Percentiles rank a stretch among this genome's conserved stretches.
Conservation (phyloP, 2,797 vertebrate species). For the Gila robusta region DNA sequence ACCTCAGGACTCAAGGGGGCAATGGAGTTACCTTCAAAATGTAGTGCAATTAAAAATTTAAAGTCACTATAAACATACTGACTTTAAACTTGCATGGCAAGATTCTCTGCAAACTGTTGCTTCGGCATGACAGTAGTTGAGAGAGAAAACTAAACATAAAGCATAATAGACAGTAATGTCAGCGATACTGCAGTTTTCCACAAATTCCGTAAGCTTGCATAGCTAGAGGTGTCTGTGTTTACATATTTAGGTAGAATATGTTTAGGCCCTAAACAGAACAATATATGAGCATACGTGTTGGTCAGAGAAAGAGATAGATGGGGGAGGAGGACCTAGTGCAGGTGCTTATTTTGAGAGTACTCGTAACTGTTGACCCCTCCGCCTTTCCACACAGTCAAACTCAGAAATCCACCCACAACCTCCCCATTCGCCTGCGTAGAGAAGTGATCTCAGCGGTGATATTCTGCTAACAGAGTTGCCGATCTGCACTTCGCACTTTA, state of each 20-base stretch:
- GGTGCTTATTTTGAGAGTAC: conserved; percentile 55
- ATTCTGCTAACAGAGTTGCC: conserved; percentile 46
- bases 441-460: conserved; percentile 45
- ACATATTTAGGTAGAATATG: not conserved
- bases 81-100: not conserved
- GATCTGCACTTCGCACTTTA: conserved; percentile 38
- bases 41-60: not conserved
- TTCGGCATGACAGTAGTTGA: not conserved
- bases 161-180: not conserved
- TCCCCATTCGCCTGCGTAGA: conserved; percentile 35
- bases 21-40: not conserved
- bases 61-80: not conserved
- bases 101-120: not conserved
- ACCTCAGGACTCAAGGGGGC: not conserved
- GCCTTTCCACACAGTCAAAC: conserved; percentile 49
- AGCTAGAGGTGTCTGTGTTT: not conserved
- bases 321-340: conserved; percentile 38
- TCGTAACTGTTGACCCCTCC: conserved; percentile 50
- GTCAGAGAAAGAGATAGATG: not conserved
- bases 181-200: not conserved
- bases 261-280: not conserved
- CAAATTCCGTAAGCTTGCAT: not conserved
- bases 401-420: conserved; percentile 55
- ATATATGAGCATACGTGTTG: not conserved
- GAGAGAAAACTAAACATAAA: not conserved